phyloP scores from a whole-genome alignment of 2,113 vertebrate species.

The Candoia aspera region DNA sequence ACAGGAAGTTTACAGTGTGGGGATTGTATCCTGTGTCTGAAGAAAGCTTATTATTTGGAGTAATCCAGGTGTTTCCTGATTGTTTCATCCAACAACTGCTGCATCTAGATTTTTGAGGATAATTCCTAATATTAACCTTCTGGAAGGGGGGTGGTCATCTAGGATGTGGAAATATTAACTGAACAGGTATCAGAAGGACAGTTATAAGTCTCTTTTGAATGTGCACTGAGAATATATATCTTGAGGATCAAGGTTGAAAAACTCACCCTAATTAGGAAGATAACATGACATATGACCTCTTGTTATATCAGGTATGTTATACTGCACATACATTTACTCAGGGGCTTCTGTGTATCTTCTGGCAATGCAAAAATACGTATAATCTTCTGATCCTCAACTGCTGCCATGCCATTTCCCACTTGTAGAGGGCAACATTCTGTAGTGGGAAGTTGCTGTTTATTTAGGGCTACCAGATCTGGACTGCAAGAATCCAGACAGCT shows the following conservation, averaged over 20 bases:
- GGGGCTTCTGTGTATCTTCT: not conserved
- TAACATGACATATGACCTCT: not conserved
- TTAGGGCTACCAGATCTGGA: not conserved
- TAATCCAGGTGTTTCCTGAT: conserved; percentile 66
- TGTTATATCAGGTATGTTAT: not conserved
- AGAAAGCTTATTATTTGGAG: conserved; percentile 5
- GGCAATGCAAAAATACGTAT: not conserved
- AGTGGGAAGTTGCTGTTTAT: not conserved
- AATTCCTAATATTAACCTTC: not conserved
- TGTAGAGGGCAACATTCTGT: not conserved
- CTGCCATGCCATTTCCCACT: not conserved
- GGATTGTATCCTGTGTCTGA: conserved; percentile 41
- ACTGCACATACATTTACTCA: not conserved
- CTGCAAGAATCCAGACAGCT: not conserved
- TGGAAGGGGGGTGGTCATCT: rapidly evolving
- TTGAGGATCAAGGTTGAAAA: not conserved
- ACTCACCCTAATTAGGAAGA: not conserved
- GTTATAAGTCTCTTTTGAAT: not conserved
- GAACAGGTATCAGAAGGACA: not conserved
- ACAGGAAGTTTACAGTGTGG: conserved; percentile 1
- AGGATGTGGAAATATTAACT: not conserved
- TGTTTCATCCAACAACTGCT: conserved; percentile 22
- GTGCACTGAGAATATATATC: not conserved
- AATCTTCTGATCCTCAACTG: not conserved
- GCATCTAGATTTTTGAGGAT: conserved; percentile 8